These are phyloP conservation scores for Amphiura filiformis DNA, from an alignment of 35 echinoderm and acorn worm genomes.

Conservation along the genomic window DNA sequence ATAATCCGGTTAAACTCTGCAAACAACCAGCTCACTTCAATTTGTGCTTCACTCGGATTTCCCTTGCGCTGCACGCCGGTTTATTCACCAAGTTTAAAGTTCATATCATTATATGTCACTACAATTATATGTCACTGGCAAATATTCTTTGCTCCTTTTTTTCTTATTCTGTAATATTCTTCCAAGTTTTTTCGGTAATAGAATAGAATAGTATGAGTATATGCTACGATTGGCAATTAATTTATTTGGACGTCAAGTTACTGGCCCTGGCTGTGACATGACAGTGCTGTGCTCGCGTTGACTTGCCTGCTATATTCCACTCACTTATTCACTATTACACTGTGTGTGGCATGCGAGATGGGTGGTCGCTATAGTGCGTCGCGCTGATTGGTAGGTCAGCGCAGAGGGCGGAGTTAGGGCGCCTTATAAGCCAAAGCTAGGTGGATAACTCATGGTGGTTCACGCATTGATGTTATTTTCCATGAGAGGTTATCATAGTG, in stretches of 20 bases:
- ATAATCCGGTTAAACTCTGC: background rate
- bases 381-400: constrained; percentile 48
- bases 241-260: constrained; percentile 61
- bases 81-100: too few species aligned
- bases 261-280: background rate
- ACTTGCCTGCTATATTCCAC: background rate
- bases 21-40: background rate
- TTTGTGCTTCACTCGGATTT: background rate
- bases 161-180: background rate
- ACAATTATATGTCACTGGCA: background rate
- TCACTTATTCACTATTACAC: background rate
- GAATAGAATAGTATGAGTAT: constrained; percentile 38
- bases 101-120: background rate
- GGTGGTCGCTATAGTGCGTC: constrained; percentile 36
- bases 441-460: constrained; percentile 8
- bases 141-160: background rate
- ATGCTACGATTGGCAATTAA: constrained; percentile 54
- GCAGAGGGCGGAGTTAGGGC: constrained; percentile 17
- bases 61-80: background rate
- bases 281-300: constrained; percentile 30
- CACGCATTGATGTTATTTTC: constrained; percentile 30
- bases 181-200: constrained; percentile 10
- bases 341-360: constrained; percentile 64
- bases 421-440: constrained; percentile 22
- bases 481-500: constrained; percentile 28